Base-by-base conservation (phyloP, 2,113 vertebrate species). In the Urocynchramus pylzowi region DNA sequence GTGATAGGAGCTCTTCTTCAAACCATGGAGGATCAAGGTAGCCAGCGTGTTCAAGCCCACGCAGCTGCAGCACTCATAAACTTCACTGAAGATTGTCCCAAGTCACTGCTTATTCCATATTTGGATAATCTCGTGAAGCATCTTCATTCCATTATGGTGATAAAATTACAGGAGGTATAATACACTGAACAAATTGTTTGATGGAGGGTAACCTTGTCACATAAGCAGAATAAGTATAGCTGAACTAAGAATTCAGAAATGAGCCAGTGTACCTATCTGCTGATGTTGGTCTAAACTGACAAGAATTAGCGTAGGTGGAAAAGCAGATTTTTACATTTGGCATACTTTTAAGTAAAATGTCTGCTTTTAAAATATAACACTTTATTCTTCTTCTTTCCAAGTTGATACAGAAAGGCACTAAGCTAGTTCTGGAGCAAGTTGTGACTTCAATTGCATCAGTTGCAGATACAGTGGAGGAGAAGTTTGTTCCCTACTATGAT, bases 381-480 rank as follows among this genome's bases (percentile, higher is more conserved):
- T 87, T 52, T 90, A 11, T 83, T 77, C 83, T 81, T 75, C 60
- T 76, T 93, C 52, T 87, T 91, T 94, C 39, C 75, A 93, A 99
- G 99, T 95, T 99, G 95, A 99, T 99, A 97, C 99, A 99, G 97
- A 99, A 99, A 97, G 99, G 99, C 83, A 99, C 99, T 80, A 99
- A 99, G 71, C 98, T 99, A 95, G 99, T 99, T 75, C 97, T 99
- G 98, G 99, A 99, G 97, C 99, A 99, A 98, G 99, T 99, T 93
- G 99, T 99, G 98, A 99, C 99, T 7, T 99, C 99, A 88, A 99
- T 99, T 77, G 99, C 99, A 8, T 99, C 99, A 5, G 99, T 99
- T 96, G 99, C 99, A 11, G 99, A 99, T 98, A 99, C 99, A 4
- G 99, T 99, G 16, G 99, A 99, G 97, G 99, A 99, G 96, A 99